phyloP scores from a whole-genome alignment of 2,888 invertebrate genomes.

The Mechanitis mazaeus region DNA sequence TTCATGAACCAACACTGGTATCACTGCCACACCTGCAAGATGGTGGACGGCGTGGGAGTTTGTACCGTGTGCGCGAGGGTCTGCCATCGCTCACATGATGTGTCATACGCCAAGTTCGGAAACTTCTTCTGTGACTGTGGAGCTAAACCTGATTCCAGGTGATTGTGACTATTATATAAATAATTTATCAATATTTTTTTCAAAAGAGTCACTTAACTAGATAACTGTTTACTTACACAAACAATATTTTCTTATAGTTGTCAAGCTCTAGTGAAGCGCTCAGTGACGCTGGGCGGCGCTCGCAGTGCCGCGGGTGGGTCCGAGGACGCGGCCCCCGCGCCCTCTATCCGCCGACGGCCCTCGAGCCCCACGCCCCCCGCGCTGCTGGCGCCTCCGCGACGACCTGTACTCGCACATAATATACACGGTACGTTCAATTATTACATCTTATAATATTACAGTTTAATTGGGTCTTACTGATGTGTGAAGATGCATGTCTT shows the following conservation, averaged over 20 bases:
- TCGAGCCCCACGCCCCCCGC: conserved; percentile 59
- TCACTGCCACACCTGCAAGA: conserved; percentile 98
- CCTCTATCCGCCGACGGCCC: conserved; percentile 63
- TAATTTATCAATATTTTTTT: no score
- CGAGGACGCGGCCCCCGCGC: conserved; percentile 63
- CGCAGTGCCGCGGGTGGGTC: conserved; percentile 44
- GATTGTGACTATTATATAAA: not conserved
- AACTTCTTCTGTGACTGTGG: conserved; percentile 99
- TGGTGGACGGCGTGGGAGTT: conserved; percentile 98
- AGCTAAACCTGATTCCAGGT: conserved; percentile 89
- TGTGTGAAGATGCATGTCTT: not conserved
- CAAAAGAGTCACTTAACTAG: not conserved
- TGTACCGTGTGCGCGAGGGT: conserved; percentile 98
- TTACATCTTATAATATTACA: not conserved
- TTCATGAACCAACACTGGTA: conserved; percentile 99
- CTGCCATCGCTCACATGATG: conserved; percentile 97
- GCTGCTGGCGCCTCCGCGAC: conserved; percentile 43
- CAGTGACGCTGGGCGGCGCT: conserved; percentile 55
- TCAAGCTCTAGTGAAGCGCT: conserved; percentile 68
- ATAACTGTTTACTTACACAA: not conserved
- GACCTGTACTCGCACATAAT: conserved; percentile 59
- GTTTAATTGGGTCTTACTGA: not conserved
- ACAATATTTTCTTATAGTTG: conserved; percentile 43
- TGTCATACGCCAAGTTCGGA: conserved; percentile 97
- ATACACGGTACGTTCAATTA: conserved; percentile 52